Base-by-base conservation (phyloP, 1,140 invertebrate species). In the Neoseiulus cucumeris region DNA sequence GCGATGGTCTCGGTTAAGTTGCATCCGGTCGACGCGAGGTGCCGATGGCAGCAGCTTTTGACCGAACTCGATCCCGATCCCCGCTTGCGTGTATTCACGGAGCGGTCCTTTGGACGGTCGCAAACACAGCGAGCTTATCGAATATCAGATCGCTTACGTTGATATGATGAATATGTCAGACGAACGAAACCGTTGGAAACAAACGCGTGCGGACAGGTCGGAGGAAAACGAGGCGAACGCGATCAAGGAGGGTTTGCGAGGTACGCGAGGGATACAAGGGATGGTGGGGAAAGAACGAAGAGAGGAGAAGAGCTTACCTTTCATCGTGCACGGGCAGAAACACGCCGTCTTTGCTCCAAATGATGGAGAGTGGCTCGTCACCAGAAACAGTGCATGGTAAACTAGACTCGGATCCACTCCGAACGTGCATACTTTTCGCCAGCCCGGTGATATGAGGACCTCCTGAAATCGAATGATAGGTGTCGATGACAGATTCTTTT, bases 261-360 rank as follows among this genome's bases (percentile, higher is more conserved):
- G 45, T 51, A 22, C 4, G 45, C 45, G 28, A 6, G 45, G 45
- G 20, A 51, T 51, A 51, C 28, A 12, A 12, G 33, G 33, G 33
- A 39, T 39, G 33, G 33, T 6, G 45, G 45, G 45, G 20, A 22
- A 22, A 4, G 12, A 22, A 28, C 4, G 28, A 12, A 28, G 7
- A 7, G 45, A 12, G 20, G 4, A 12, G 20, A 28, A 51, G 12
- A 22, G 20, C 64, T 33, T 6, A 65, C 64, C 64, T 65, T 41
- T 44, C 64, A 14, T 44, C 42, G 30, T 65, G 68, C 5, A 69
- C 66, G 66, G 82, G 82, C 70, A 87, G 76, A 29, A 80, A 77
- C 6, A 81, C 78, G 64, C 81, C 82, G 70, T 87, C 84, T 77
- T 87, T 87, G 65, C 82, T 80, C 87, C 87, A 89, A 6, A 78